Evolutionary conservation across 2,797 vertebrate genomes (phyloP).

Genomic region (Salarias fasciatus): DNA sequence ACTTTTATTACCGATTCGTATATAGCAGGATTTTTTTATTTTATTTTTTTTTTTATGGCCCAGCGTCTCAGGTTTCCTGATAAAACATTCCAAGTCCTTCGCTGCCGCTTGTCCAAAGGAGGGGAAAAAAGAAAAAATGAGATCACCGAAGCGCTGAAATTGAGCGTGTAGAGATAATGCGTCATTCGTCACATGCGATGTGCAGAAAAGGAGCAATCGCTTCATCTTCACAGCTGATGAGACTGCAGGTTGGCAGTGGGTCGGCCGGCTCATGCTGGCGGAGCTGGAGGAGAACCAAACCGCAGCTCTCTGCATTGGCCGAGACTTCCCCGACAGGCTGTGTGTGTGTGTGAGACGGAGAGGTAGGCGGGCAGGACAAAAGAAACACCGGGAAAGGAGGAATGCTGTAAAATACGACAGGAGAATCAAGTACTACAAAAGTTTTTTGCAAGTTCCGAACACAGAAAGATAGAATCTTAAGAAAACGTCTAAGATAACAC

Average conservation of each 20-base stretch:
- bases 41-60: slow-evolving; percentile 8
- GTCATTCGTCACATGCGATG: slow-evolving; percentile 40
- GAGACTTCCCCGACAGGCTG: slow-evolving; percentile 25
- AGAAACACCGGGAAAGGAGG: not conserved
- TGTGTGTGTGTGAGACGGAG: slow-evolving; percentile 19
- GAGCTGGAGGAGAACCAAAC: slow-evolving; percentile 61
- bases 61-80: slow-evolving; percentile 46
- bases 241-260: slow-evolving; percentile 61
- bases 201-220: slow-evolving; percentile 51
- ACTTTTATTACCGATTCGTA: slow-evolving; percentile 23
- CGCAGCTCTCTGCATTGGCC: slow-evolving; percentile 29
- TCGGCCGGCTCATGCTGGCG: slow-evolving; percentile 37
- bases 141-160: slow-evolving; percentile 61
- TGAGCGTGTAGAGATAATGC: slow-evolving; percentile 65
- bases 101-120: slow-evolving; percentile 51
- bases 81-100: slow-evolving; percentile 43
- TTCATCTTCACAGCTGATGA: slow-evolving; percentile 60
- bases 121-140: no score
- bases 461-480: not conserved
- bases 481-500: slow-evolving; percentile 9
- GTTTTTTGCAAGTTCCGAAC: not conserved
- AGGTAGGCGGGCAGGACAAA: not conserved
- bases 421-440: not conserved
- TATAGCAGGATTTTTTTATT: slow-evolving; percentile 6
- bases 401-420: not conserved